A percentile compares a stretch with the other conserved stretches of the same genome.
Conservation (phyloP, 2,113 vertebrate species). For the Rutilus rutilus region DNA sequence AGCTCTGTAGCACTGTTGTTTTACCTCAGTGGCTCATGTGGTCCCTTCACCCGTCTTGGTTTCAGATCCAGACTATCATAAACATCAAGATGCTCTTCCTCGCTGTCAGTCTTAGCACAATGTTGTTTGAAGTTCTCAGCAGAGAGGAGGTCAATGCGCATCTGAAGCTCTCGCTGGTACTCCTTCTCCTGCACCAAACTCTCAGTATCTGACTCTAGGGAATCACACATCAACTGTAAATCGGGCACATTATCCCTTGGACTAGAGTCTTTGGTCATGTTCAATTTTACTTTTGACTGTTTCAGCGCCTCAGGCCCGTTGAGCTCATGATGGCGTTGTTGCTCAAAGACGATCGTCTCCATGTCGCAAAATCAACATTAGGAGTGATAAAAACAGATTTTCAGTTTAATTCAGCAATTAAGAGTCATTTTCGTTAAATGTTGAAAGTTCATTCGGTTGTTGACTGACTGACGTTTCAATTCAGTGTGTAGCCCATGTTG, state of each 20-base stretch:
- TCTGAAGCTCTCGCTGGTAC: conserved; percentile 62
- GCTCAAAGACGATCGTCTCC: not conserved
- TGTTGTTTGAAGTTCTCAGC: not conserved
- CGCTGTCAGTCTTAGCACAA: not conserved
- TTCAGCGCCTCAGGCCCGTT: not conserved
- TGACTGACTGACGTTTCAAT: not conserved
- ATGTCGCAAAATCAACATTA: not conserved
- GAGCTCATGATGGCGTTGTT: not conserved
- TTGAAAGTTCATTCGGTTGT: not conserved
- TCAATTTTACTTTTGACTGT: not conserved
- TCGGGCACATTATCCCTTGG: conserved; percentile 18
- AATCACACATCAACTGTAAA: conserved; percentile 61
- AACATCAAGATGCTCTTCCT: not conserved
- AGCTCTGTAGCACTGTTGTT: not conserved
- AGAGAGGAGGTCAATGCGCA: conserved; percentile 1
- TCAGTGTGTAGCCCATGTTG: not conserved
- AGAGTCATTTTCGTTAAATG: not conserved
- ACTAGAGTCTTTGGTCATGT: not conserved
- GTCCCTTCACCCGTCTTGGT: not conserved
- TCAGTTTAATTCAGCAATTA: not conserved
- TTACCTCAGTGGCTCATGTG: not conserved
- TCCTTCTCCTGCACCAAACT: conserved; percentile 67
- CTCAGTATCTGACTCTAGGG: conserved; percentile 72
- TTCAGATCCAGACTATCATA: conserved; percentile 2
- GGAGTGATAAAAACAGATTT: not conserved